phyloP scores from a whole-genome alignment of 35 echinoderm and acorn worm genomes.

The Diadema setosum region DNA sequence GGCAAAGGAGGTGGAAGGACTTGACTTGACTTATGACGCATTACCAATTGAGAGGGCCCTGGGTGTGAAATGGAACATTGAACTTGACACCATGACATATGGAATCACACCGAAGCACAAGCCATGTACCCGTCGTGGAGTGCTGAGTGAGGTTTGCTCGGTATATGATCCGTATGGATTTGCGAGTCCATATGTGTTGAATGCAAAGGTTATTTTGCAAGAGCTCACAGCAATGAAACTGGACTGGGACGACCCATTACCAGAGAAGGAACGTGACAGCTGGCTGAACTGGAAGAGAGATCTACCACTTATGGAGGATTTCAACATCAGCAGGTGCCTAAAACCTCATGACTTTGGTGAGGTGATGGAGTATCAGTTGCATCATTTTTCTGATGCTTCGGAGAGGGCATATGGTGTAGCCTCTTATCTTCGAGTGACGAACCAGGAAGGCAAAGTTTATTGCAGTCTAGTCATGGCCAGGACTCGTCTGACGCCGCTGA shows the following conservation, averaged over 20 bases:
- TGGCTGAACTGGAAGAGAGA: slow-evolving; percentile 11
- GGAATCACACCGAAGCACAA: not conserved
- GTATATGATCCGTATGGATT: slow-evolving; percentile 40
- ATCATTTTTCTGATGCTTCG: slow-evolving; percentile 75
- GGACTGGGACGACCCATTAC: slow-evolving; percentile 24
- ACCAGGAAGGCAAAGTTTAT: not conserved
- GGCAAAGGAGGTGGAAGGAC: slow-evolving; percentile 21
- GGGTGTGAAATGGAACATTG: slow-evolving; percentile 2
- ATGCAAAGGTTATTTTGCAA: slow-evolving; percentile 29
- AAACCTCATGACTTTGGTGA: slow-evolving; percentile 41
- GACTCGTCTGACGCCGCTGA: slow-evolving; percentile 34
- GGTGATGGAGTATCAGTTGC: slow-evolving; percentile 30
- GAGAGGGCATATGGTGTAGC: slow-evolving; percentile 60
- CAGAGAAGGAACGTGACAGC: not conserved
- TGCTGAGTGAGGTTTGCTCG: slow-evolving; percentile 34
- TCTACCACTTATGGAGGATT: not conserved
- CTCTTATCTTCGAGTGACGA: slow-evolving; percentile 29
- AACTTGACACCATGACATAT: not conserved
- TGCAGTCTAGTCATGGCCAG: slow-evolving; percentile 11
- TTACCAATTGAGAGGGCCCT: slow-evolving; percentile 26
- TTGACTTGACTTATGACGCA: slow-evolving; percentile 45
- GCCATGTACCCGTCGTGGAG: slow-evolving; percentile 6
- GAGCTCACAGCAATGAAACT: slow-evolving; percentile 31
- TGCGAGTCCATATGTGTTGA: slow-evolving; percentile 8
- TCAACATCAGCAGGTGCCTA: slow-evolving; percentile 34